A percentile compares a stretch with the other conserved stretches of the same genome.
Evolutionary conservation across 2,113 vertebrate genomes (phyloP).

Genomic region (Heteronetta atricapilla): DNA sequence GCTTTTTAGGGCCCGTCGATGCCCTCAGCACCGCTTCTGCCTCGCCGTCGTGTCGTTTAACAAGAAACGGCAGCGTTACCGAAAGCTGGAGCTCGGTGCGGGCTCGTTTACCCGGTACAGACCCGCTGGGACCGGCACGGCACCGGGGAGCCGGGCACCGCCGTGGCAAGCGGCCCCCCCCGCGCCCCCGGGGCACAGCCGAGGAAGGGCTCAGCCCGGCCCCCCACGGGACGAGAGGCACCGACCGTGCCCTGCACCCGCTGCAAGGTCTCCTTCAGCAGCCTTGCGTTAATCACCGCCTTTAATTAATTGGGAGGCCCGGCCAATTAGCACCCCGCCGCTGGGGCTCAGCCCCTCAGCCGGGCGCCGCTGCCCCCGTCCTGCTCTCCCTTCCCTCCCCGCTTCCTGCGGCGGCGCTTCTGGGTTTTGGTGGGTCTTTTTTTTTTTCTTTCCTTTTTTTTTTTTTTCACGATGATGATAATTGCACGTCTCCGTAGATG

Average conservation of each 20-base stretch:
- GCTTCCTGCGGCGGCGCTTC: neutral
- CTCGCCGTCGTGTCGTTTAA: rapidly evolving
- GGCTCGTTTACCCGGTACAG: no score
- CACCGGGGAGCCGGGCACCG: no score
- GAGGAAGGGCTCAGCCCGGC: neutral
- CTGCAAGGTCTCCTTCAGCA: neutral
- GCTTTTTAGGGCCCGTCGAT: neutral
- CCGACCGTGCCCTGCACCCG: rapidly evolving
- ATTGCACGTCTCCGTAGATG: neutral
- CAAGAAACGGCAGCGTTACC: neutral
- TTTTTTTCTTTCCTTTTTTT: neutral
- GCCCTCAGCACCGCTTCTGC: rapidly evolving
- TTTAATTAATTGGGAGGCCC: neutral
- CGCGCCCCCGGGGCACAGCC: neutral
- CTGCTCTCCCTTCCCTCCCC: neutral
- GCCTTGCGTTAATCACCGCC: neutral
- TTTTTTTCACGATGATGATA: neutral
- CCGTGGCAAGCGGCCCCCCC: rapidly evolving
- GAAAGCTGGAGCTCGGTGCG: neutral
- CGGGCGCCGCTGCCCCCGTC: neutral
- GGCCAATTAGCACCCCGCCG: neutral
- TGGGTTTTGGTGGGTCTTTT: no score
- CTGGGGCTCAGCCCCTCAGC: neutral
- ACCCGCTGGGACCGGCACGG: no score
- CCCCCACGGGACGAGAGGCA: no score